Conservation (phyloP, 2,797 vertebrate genomes). For the Poeciliopsis gracilis region DNA sequence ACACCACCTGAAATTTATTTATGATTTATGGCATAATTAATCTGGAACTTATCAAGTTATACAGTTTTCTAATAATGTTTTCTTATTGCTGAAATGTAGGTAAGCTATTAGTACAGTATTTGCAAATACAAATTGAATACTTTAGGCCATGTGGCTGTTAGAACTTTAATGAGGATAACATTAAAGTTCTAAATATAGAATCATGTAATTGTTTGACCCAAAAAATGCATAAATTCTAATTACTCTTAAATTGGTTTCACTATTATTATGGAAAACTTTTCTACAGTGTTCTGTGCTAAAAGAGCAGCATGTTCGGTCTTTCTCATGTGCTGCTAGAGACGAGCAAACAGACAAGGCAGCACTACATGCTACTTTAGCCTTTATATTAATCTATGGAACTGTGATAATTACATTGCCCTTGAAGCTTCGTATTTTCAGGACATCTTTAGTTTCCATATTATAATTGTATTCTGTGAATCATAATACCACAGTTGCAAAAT, state of each 20-base stretch:
- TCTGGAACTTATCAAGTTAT: neutral
- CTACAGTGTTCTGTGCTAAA: neutral
- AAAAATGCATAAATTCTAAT: neutral
- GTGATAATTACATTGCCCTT: neutral
- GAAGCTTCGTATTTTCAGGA: neutral
- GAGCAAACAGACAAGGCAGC: neutral
- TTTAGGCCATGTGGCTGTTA: neutral
- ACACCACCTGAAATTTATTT: too few relatives aligned
- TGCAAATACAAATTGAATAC: neutral
- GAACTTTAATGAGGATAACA: neutral
- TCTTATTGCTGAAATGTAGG: neutral
- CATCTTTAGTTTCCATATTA: neutral
- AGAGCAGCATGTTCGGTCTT: neutral
- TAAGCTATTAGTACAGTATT: neutral
- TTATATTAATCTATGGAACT: slow-evolving; percentile 1
- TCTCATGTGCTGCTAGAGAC: neutral
- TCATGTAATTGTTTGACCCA: neutral
- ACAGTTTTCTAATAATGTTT: too few relatives aligned
- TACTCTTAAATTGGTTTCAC: neutral
- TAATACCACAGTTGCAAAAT: neutral
- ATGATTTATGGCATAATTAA: too few relatives aligned
- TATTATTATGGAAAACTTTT: neutral
- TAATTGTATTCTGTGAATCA: slow-evolving; percentile 1
- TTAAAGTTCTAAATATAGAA: too few relatives aligned
- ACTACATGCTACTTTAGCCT: neutral